phyloP scores from a whole-genome alignment of 2,888 invertebrate genomes.

The Leuctra nigra region DNA sequence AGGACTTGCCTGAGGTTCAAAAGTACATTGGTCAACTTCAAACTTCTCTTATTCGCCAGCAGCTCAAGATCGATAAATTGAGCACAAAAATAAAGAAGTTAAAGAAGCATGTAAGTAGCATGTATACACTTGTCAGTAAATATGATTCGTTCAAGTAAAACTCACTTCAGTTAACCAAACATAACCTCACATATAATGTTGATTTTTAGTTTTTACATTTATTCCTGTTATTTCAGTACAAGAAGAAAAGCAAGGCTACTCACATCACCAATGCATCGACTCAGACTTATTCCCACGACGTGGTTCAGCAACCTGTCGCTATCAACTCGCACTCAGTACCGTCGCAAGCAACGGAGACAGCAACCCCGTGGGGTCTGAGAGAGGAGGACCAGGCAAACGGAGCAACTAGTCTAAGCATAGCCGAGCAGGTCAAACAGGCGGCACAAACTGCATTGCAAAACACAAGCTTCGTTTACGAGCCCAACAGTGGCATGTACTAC shows the following conservation, averaged over 20 bases:
- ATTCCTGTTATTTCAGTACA: conserved; percentile 1
- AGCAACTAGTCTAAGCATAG: conserved; percentile 44
- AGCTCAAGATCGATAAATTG: conserved; percentile 50
- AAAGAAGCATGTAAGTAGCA: conserved; percentile 43
- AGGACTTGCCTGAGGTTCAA: conserved; percentile 52
- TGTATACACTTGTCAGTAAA: background rate
- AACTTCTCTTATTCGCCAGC: conserved; percentile 49
- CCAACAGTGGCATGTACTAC: conserved; percentile 81
- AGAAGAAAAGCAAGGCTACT: background rate
- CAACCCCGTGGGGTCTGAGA: conserved; percentile 31
- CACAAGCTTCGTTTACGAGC: conserved; percentile 78
- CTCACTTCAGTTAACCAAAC: background rate
- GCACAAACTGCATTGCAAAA: conserved; percentile 67
- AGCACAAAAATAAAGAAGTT: conserved; percentile 44
- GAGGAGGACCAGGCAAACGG: conserved; percentile 30
- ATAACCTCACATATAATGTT: background rate
- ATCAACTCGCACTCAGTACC: background rate
- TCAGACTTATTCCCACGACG: background rate
- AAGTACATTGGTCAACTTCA: conserved; percentile 52
- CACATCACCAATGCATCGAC: background rate
- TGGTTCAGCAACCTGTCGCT: background rate
- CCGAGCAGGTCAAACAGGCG: conserved; percentile 69
- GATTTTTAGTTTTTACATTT: too few relatives aligned
- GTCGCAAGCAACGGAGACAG: conserved; percentile 31
- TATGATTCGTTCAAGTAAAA: background rate